Evolutionary conservation across 2,113 vertebrate genomes (phyloP), one percentile per base, ranked within the genome.

Genomic region (Semnopithecus entellus): DNA sequence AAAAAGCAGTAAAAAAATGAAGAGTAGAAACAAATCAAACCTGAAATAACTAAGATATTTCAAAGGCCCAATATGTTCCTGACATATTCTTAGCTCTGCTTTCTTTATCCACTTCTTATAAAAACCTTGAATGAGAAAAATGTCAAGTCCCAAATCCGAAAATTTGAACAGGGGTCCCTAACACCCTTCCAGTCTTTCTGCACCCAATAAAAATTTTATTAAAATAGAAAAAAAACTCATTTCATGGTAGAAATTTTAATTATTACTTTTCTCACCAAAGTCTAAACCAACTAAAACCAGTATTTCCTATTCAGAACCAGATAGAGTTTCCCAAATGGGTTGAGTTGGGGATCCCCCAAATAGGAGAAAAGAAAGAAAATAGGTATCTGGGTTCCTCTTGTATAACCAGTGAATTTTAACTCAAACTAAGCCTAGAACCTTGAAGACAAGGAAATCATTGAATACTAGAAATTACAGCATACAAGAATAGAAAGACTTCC

Each of bases 101-200:
- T 91, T 76, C 73, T 89, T 72, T 57, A 83, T 84, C 30, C 27
- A 35, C 6, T 85, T 75, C 30, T 79, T 52, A 57, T 17, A 93
- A 86, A 89, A 95, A 38, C 57, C 40, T 79, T 38, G 35, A 94
- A 73, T 40, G 16, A 88, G 20, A 89, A 97, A 94, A 88, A 86
- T 22, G n/a, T 45, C 22, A 91, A 85, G 40, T 32, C 17, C 7
- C 45, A 78, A 75, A 92, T 13, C 40, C 64, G 30, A 96, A 95
- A 92, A 85, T 55, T 16, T 91, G 59, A 89, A 40, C 35, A 66
- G 12, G 35, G 12, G 9, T 91, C 66, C 64, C 32, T 80, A 88
- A 80, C n/a, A 95, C 61, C 78, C 4, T 84, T 68, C 35, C 17
- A 70, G 48, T 64, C 43, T 94, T 91, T 95, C 23, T 90, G 20